These are phyloP conservation scores for Microplitis deprimator DNA, from an alignment of 2,888 invertebrate species.

Conservation along the genomic window DNA sequence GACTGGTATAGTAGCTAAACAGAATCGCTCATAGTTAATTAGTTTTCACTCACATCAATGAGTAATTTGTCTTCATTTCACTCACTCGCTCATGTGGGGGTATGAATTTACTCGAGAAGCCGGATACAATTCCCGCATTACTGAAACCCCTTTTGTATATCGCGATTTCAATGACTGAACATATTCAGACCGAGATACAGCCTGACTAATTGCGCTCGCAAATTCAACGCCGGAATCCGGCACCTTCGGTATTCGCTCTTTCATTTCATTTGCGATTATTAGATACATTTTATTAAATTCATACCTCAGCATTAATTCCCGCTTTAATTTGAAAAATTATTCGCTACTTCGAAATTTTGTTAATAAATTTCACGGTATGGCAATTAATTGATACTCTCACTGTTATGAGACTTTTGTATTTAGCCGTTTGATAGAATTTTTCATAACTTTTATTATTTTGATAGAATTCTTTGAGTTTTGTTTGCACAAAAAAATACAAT, in stretches of 20 bases:
- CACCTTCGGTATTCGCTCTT: too few relatives aligned
- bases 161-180: background rate
- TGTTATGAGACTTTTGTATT: too few relatives aligned
- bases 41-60: background rate
- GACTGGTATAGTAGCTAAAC: background rate
- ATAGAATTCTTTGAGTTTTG: conserved; percentile 12
- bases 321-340: too few relatives aligned
- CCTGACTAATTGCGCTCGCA: too few relatives aligned
- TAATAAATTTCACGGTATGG: too few relatives aligned
- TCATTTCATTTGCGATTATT: too few relatives aligned
- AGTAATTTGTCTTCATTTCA: background rate
- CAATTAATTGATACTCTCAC: too few relatives aligned
- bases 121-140: background rate
- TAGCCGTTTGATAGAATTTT: background rate
- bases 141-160: background rate
- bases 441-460: background rate
- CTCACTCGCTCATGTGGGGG: background rate
- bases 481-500: conserved; percentile 17
- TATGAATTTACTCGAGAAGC: background rate
- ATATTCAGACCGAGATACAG: too few relatives aligned
- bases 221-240: too few relatives aligned
- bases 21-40: background rate
- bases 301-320: too few relatives aligned
- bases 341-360: too few relatives aligned
- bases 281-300: too few relatives aligned